A percentile compares a stretch with the other conserved stretches of the same genome.
Conservation (phyloP, 2,113 vertebrate species). For the Notiomystis cincta region DNA sequence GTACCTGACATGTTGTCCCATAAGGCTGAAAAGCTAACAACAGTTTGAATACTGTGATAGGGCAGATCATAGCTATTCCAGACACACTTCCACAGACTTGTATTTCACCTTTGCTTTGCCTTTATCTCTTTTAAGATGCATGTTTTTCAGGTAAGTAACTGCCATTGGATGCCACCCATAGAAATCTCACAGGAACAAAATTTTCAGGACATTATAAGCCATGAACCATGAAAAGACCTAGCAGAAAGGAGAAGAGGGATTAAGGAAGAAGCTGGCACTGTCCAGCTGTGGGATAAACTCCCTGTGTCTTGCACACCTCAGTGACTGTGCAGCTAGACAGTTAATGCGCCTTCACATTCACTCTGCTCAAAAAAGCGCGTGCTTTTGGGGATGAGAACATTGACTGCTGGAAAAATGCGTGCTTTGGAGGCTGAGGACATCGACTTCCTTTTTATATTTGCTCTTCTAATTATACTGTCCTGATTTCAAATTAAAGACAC, state of each 20-base stretch:
- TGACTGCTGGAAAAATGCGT: slow-evolving; percentile 27
- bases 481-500: slow-evolving; percentile 37
- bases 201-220: neutral
- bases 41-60: neutral
- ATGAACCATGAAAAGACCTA: neutral
- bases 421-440: slow-evolving; percentile 15
- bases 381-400: neutral
- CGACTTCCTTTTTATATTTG: slow-evolving; percentile 39
- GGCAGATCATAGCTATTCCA: neutral
- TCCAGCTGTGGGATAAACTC: neutral
- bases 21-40: neutral
- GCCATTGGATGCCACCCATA: neutral
- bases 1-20: neutral
- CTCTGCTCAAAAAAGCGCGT: neutral
- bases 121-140: neutral
- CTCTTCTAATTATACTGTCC: slow-evolving; percentile 31
- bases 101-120: neutral
- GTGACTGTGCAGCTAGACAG: neutral
- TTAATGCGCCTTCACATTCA: neutral
- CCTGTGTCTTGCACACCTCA: neutral
- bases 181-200: neutral
- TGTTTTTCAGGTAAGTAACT: neutral
- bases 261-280: neutral
- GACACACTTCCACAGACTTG: neutral
- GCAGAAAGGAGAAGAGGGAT: neutral